phyloP scores from a whole-genome alignment of 2,888 invertebrate genomes.

The Drosophila monieri region DNA sequence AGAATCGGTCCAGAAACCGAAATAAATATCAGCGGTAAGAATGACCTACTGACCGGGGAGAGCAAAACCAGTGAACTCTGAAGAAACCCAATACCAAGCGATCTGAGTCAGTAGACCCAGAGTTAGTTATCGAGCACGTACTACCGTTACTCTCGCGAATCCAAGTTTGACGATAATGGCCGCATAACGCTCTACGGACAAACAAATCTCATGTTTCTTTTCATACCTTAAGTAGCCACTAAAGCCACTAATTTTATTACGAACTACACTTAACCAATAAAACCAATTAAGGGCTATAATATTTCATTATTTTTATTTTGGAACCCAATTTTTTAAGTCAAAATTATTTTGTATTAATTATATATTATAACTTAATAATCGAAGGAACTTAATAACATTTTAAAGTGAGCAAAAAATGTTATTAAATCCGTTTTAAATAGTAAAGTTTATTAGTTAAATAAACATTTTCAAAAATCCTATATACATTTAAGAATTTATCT shows the following conservation, averaged over 20 bases:
- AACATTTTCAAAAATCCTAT: neutral
- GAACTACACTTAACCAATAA: conserved; percentile 47
- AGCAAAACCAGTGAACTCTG: too few species aligned
- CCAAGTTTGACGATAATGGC: too few species aligned
- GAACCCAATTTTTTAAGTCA: neutral
- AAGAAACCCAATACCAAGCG: too few species aligned
- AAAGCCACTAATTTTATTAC: conserved; percentile 44
- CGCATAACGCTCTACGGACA: too few species aligned
- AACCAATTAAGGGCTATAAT: neutral
- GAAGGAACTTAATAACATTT: conserved; percentile 60
- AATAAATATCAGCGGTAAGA: too few species aligned
- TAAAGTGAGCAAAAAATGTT: conserved; percentile 74
- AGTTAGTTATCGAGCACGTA: too few species aligned
- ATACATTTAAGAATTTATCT: neutral
- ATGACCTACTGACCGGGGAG: too few species aligned
- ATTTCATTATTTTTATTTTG: neutral
- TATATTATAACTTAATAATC: neutral
- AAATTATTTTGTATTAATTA: neutral
- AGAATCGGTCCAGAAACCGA: too few species aligned
- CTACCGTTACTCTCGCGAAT: too few species aligned
- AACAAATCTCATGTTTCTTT: too few species aligned
- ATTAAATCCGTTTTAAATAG: conserved; percentile 26
- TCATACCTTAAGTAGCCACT: too few species aligned
- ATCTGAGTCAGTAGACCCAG: too few species aligned
- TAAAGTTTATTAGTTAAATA: neutral